Conservation (phyloP, 2,797 vertebrate genomes). For the Zalophus californianus region DNA sequence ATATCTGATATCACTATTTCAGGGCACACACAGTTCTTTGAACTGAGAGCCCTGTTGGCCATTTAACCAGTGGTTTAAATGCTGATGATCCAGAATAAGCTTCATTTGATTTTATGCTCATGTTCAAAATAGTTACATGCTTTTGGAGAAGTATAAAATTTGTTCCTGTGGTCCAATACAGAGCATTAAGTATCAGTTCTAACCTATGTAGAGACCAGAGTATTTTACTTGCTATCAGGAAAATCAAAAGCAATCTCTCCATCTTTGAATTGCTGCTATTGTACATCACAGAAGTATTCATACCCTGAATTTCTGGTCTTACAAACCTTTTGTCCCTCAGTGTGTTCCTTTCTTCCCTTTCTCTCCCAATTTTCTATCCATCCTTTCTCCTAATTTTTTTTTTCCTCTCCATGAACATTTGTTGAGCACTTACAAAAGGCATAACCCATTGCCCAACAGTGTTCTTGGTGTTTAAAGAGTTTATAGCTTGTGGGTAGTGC, state of each 20-base stretch:
- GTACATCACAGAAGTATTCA: background rate
- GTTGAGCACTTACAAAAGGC: background rate
- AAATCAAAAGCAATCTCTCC: background rate
- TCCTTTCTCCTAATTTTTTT: background rate
- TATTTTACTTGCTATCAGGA: background rate
- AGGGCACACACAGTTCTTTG: background rate
- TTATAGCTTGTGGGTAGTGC: background rate
- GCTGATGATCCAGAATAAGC: background rate
- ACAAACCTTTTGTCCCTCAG: background rate
- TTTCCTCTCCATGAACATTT: background rate
- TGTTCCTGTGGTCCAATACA: background rate
- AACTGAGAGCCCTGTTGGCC: background rate
- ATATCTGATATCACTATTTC: background rate
- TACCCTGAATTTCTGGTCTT: background rate
- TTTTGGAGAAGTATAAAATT: background rate
- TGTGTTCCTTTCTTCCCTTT: background rate
- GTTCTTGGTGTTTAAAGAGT: background rate
- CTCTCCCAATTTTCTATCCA: background rate
- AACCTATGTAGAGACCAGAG: background rate
- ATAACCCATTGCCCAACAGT: background rate
- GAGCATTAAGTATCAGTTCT: background rate
- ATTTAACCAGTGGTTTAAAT: constrained; percentile 36
- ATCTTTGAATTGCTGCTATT: background rate
- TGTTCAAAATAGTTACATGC: background rate
- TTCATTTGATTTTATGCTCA: background rate